These are phyloP conservation scores for Saccopteryx leptura DNA, from an alignment of 2,113 vertebrate species.

Conservation along the genomic window DNA sequence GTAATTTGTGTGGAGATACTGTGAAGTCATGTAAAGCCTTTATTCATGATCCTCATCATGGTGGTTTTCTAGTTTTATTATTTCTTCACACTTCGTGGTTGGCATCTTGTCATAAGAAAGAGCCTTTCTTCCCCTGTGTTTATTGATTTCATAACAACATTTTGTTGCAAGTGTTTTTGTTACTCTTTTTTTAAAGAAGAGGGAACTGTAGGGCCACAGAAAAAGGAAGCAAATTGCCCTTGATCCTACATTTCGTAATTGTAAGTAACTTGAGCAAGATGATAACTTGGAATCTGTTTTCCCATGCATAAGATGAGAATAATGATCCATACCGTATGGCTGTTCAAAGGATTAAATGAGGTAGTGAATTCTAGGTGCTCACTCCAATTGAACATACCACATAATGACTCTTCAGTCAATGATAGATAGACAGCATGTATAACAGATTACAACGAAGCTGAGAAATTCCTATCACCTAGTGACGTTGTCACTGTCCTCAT, in stretches of 20 bases:
- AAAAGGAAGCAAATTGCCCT: not conserved
- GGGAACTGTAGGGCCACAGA: not conserved
- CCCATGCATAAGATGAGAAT: not conserved
- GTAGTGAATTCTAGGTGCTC: not conserved
- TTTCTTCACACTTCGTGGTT: not conserved
- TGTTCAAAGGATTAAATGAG: not conserved
- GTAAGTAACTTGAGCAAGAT: not conserved
- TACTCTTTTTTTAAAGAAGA: not conserved
- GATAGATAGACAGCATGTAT: not conserved
- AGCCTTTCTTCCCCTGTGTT: not conserved
- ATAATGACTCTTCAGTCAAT: not conserved
- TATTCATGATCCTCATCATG: not conserved
- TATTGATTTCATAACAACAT: slow-evolving; percentile 1
- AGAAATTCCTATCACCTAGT: not conserved
- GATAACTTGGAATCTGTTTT: not conserved
- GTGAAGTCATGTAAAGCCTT: not conserved
- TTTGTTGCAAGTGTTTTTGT: not conserved
- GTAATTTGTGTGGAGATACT: not conserved
- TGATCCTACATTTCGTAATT: not conserved
- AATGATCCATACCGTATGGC: not conserved
- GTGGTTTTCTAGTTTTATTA: not conserved
- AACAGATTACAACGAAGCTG: not conserved
- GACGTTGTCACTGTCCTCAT: not conserved
- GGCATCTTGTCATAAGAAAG: not conserved
- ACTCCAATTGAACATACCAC: not conserved